phyloP scores from a whole-genome alignment of 2,113 vertebrate genomes.

The Gulo gulo region DNA sequence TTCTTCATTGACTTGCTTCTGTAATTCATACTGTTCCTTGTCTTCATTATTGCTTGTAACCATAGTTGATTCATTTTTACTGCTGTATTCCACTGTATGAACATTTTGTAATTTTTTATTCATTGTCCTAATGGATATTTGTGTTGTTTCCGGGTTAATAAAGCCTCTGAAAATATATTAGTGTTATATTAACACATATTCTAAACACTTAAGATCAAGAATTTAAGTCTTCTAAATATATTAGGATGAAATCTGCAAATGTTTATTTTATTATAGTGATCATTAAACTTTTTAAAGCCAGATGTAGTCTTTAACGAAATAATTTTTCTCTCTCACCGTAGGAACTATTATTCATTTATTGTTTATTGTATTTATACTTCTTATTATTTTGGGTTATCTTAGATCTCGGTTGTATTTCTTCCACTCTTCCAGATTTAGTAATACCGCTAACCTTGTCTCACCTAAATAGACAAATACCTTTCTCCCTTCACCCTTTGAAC shows the following conservation, averaged over 20 bases:
- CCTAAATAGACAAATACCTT: constrained; percentile 1
- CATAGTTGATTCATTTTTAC: constrained; percentile 13
- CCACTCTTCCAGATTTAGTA: neutral
- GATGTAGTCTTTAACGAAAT: neutral
- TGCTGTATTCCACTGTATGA: neutral
- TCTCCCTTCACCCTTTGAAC: neutral
- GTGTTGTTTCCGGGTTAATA: neutral
- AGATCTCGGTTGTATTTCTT: neutral
- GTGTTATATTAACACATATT: neutral
- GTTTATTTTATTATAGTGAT: neutral
- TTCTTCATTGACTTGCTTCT: constrained; percentile 23
- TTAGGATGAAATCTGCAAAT: constrained; percentile 33
- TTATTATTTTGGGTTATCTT: neutral
- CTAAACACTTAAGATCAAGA: neutral
- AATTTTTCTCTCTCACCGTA: neutral
- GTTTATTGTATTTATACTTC: constrained; percentile 10
- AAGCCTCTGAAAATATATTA: neutral
- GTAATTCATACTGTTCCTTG: neutral
- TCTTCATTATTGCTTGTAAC: neutral
- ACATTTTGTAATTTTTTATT: neutral
- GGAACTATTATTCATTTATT: constrained; percentile 1
- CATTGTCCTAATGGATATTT: neutral
- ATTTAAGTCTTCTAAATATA: neutral
- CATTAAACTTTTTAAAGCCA: neutral
- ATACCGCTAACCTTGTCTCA: neutral